These are phyloP conservation scores for Eurypyga helias DNA, from an alignment of 2,113 vertebrate species.

Conservation along the genomic window DNA sequence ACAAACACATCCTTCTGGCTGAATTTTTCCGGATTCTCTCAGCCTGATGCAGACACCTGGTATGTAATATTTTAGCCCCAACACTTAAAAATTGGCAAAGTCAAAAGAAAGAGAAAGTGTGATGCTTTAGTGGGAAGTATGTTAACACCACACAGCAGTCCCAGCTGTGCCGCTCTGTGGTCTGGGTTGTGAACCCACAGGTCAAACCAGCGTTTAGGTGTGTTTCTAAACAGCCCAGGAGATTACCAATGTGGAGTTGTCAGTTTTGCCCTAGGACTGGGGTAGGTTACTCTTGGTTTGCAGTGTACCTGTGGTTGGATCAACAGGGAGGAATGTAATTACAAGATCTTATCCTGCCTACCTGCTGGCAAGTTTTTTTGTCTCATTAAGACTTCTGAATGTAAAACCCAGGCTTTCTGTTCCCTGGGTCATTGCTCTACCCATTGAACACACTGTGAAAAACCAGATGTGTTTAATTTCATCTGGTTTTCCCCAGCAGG, in stretches of 20 bases:
- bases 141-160: background rate
- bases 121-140: background rate
- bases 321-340: background rate
- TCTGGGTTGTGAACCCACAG: background rate
- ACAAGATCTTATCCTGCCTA: background rate
- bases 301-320: background rate
- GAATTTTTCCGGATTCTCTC: background rate
- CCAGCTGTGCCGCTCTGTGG: background rate
- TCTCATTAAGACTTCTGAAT: background rate
- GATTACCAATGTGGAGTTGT: background rate
- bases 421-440: background rate
- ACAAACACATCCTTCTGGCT: background rate
- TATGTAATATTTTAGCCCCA: background rate
- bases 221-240: background rate
- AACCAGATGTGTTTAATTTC: background rate
- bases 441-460: background rate
- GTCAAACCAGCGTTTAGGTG: background rate
- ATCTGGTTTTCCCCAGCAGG: background rate
- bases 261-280: conserved; percentile 30
- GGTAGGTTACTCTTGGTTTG: background rate
- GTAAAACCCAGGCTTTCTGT: background rate
- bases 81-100: background rate
- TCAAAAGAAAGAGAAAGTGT: background rate
- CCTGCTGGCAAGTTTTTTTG: background rate
- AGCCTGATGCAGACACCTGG: background rate